phyloP scores from a whole-genome alignment of 2,888 invertebrate genomes.

The Papilio elwesi region DNA sequence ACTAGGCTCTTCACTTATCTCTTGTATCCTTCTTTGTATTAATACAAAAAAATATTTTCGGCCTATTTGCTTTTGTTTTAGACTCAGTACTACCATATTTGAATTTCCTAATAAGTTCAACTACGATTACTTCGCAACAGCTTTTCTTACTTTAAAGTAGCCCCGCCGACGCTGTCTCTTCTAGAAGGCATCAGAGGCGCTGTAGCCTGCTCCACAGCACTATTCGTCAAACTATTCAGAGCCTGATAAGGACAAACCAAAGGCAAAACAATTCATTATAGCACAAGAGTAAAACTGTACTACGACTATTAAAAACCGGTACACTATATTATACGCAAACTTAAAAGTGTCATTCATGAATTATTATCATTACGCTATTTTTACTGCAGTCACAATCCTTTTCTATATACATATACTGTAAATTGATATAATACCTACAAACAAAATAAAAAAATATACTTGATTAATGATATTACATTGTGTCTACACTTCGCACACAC shows the following conservation, averaged over 20 bases:
- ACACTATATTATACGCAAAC: neutral
- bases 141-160: conserved; percentile 80
- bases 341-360: neutral
- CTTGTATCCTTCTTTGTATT: too few species aligned
- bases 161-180: conserved; percentile 86
- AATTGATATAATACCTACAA: neutral
- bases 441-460: neutral
- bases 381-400: conserved; percentile 9
- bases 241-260: conserved; percentile 82
- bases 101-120: too few species aligned
- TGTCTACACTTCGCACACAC: neutral
- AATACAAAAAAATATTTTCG: too few species aligned
- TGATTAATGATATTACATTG: conserved; percentile 1
- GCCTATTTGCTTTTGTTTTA: too few species aligned
- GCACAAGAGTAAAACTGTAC: neutral
- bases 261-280: neutral
- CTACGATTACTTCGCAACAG: neutral
- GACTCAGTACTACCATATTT: too few species aligned
- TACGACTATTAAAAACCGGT: neutral
- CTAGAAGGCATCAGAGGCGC: conserved; percentile 87
- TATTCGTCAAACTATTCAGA: conserved; percentile 90
- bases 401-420: neutral
- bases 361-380: neutral
- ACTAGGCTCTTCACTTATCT: too few species aligned
- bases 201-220: conserved; percentile 81